Evolutionary conservation across 2,888 invertebrate species (phyloP).

Genomic region (Drosophila affinis): DNA sequence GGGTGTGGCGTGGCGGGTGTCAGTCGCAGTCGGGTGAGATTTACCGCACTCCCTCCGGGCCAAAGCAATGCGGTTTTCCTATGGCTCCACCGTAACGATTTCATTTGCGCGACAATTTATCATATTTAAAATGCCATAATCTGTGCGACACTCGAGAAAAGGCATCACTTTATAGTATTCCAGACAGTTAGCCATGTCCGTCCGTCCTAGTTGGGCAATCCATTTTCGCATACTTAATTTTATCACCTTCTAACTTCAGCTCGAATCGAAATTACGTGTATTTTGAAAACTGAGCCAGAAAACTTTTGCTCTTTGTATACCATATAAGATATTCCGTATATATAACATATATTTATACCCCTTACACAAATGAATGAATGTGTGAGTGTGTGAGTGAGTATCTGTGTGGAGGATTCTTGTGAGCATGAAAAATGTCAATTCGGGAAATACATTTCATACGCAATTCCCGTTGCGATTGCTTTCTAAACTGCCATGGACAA

Average conservation of each 20-base stretch:
- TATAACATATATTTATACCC: too few species aligned
- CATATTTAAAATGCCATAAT: constrained; percentile 82
- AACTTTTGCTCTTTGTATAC: too few species aligned
- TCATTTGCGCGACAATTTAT: constrained; percentile 80
- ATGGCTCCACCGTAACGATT: constrained; percentile 59
- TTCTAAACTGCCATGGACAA: constrained; percentile 28
- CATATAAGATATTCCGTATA: too few species aligned
- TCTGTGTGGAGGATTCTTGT: constrained; percentile 1
- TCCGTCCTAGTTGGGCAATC: background rate
- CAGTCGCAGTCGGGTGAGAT: constrained; percentile 60
- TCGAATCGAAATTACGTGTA: too few species aligned
- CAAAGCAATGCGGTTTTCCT: background rate
- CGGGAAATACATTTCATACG: constrained; percentile 63
- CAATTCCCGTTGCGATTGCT: constrained; percentile 46
- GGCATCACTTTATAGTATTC: constrained; percentile 10
- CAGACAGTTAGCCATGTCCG: constrained; percentile 3
- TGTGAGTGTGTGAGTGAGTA: constrained; percentile 17
- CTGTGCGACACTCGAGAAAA: constrained; percentile 13
- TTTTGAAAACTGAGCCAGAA: too few species aligned
- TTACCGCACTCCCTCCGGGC: constrained; percentile 48
- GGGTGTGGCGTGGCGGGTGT: constrained; percentile 48
- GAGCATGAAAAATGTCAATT: constrained; percentile 34
- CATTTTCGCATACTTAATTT: constrained; percentile 5
- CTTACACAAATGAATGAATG: constrained; percentile 44
- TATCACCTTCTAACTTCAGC: background rate